phyloP scores from a whole-genome alignment of 2,888 invertebrate species.

The Mythimna impura region DNA sequence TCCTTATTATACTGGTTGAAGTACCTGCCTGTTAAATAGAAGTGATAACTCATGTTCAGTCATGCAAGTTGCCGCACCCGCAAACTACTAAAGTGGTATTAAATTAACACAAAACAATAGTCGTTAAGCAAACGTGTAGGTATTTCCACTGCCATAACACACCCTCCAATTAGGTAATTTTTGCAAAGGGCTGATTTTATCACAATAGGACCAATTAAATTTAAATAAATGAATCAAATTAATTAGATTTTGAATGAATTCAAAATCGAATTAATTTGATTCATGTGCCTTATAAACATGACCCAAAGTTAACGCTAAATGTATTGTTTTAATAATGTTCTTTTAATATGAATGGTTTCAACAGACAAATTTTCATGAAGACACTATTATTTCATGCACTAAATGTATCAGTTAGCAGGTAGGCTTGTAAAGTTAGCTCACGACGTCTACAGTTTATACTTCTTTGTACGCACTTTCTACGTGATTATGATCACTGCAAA shows the following conservation, averaged over 20 bases:
- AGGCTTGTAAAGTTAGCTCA: slow-evolving; percentile 13
- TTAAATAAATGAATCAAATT: no score
- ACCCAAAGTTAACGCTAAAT: background rate
- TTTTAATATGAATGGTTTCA: background rate
- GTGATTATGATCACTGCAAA: slow-evolving; percentile 18
- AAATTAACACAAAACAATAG: slow-evolving; percentile 27
- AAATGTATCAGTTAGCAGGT: background rate
- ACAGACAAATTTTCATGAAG: background rate
- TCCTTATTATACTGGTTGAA: slow-evolving; percentile 1
- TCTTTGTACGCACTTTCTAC: slow-evolving; percentile 17
- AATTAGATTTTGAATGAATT: no score
- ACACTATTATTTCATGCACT: background rate
- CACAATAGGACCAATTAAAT: background rate
- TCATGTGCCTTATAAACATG: slow-evolving; percentile 2
- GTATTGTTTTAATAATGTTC: no score
- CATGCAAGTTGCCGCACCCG: slow-evolving; percentile 36
- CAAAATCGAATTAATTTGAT: no score
- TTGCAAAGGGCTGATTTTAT: slow-evolving; percentile 9
- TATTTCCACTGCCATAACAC: slow-evolving; percentile 37
- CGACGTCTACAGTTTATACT: slow-evolving; percentile 11
- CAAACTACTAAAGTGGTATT: slow-evolving; percentile 18
- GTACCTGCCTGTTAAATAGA: slow-evolving; percentile 10
- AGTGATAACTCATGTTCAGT: slow-evolving; percentile 19
- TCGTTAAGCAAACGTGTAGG: slow-evolving; percentile 26
- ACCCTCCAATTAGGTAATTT: slow-evolving; percentile 16